A percentile compares a stretch with the other conserved stretches of the same genome.
Conservation (phyloP, 2,113 vertebrate genomes). For the Orientallactaga bullata region DNA sequence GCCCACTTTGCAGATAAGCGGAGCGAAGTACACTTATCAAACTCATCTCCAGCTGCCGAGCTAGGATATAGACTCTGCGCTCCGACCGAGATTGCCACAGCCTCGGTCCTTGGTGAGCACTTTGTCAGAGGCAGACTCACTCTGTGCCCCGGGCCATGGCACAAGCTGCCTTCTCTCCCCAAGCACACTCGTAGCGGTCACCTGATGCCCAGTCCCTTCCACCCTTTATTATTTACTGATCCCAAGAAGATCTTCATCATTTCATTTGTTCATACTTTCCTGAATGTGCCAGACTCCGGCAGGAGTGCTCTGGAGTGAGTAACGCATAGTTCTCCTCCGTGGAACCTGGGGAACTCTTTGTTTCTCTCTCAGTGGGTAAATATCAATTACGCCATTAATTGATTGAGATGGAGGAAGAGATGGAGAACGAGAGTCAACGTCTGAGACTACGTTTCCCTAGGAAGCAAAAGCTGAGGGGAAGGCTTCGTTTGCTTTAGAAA, state of each 20-base stretch:
- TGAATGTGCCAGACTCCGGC: not conserved
- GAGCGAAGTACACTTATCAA: not conserved
- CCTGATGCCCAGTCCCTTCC: not conserved
- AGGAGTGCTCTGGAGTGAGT: not conserved
- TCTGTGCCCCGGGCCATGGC: too few species aligned
- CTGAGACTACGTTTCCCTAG: not conserved
- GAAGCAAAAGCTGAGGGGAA: not conserved
- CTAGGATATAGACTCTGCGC: not conserved
- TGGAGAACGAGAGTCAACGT: too few species aligned
- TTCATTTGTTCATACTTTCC: not conserved
- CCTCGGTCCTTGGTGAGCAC: not conserved
- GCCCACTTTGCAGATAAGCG: not conserved
- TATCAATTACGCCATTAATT: not conserved
- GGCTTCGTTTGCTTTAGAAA: not conserved
- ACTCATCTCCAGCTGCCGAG: not conserved
- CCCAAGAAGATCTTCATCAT: not conserved
- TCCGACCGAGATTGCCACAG: too few species aligned
- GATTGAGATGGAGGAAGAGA: not conserved
- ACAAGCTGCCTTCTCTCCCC: not conserved
- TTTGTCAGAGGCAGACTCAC: not conserved
- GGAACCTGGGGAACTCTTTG: not conserved
- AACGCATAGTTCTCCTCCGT: not conserved
- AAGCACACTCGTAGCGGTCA: not conserved
- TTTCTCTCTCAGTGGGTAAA: not conserved
- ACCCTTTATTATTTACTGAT: not conserved